A percentile compares a stretch with the other conserved stretches of the same genome.
Evolutionary conservation across 2,888 invertebrate species (phyloP).

Genomic region (Volucella zonaria): DNA sequence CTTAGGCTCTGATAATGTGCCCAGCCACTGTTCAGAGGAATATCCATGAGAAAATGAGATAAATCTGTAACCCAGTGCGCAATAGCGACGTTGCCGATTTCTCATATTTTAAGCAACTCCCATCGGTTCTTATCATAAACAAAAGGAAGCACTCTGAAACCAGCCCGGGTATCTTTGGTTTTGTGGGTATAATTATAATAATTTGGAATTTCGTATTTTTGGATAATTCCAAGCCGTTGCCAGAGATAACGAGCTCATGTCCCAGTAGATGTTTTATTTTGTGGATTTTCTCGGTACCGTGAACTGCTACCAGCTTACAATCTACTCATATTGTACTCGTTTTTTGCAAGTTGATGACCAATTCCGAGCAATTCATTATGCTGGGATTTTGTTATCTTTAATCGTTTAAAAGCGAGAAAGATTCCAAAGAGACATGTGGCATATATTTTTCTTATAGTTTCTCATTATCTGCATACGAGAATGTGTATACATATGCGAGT

Average conservation of each 20-base stretch:
- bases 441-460: neutral
- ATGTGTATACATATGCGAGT: too few relatives aligned
- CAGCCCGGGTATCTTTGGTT: constrained; percentile 63
- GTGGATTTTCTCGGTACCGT: constrained; percentile 18
- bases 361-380: constrained; percentile 27
- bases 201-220: constrained; percentile 67
- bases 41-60: constrained; percentile 73
- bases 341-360: neutral
- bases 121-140: constrained; percentile 64
- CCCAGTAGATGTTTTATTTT: constrained; percentile 4
- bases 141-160: constrained; percentile 64
- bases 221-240: constrained; percentile 47
- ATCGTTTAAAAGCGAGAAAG: constrained; percentile 10
- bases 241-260: constrained; percentile 47
- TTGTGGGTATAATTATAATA: constrained; percentile 31
- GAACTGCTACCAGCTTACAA: neutral
- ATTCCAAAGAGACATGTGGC: constrained; percentile 34
- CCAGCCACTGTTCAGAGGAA: constrained; percentile 42
- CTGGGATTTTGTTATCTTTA: constrained; percentile 11
- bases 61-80: constrained; percentile 69
- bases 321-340: constrained; percentile 4
- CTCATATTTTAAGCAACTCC: constrained; percentile 20
- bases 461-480: constrained; percentile 17
- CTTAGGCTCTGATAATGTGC: constrained; percentile 51
- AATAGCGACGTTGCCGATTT: constrained; percentile 46